Evolutionary conservation across 30 jellyfish, hydroid and myxozoan species (phyloP), one percentile per base, ranked within the genome.

Genomic region (Rhopilema esculentum): DNA sequence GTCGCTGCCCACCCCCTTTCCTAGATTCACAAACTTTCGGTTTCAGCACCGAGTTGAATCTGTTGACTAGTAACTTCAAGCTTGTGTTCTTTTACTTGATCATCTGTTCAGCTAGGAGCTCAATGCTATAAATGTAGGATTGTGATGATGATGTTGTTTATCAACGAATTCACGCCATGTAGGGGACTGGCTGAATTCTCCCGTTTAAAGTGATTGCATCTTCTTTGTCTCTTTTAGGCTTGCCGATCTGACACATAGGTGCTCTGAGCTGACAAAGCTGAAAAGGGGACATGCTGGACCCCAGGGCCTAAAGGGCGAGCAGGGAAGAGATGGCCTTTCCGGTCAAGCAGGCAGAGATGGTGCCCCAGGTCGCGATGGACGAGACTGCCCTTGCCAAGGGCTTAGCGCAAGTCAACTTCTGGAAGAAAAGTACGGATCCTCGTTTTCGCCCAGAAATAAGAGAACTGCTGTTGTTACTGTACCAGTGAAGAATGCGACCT

Each of bases 311-410:
- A 48, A 9, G 16, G 96, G 96, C 23, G 88, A 75, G 27, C 84
- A 79, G n/a, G 96, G 96, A 27, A 77, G 96, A 15, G 96, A 88
- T 71, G 96, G 96, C 2, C 70, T 78, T n/a, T 53, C 86, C 65
- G 97, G 97, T 19, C 75, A 49, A 29, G 85, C 97, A n/a, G 97
- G 97, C 77, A 75, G 97, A 33, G 97, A 91, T n/a, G 97, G 97
- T 0, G 62, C 75, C 24, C 79, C 97, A 1, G 97, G 97, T 16
- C 83, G 94, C 0, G 97, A 91, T 70, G 97, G 97, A n/a, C 51
- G 94, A 21, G 94, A 91, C 61, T 91, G 93, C 67, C 88, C 90
- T 9, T 87, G 96, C 30, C 84, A 75, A 33, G 64, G n/a, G 49
- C 53, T 30, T 1, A 82, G 65, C 19, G 28, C 24, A 9, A 51